Base-by-base conservation (phyloP, 2,888 invertebrate species). In the Pammene aurita region DNA sequence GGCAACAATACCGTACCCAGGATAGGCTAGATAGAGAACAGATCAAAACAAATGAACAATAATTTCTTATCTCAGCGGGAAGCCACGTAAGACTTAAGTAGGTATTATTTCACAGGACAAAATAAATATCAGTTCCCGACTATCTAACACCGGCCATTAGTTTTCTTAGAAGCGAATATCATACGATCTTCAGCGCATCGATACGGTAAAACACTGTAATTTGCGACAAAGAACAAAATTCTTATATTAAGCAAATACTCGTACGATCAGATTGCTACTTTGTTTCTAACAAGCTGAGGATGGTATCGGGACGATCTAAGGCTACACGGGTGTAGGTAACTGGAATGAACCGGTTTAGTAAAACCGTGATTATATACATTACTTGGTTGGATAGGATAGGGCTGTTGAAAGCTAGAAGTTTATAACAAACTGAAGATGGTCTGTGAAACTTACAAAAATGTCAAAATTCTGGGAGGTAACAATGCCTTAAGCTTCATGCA, bases 261-360 rank as follows among this genome's bases (percentile, higher is more conserved):
- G 62, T 52, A 14, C 38, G 64, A 60, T 65, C 69, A 55, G 65
- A 69, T 69, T 41, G 6, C 41, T 42, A 56, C 57, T 57, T 58
- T 60, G 68, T 64, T 69, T 41, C 60, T 65, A 69, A 69, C 69
- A 48, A 69, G 69, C 60, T 65, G 38, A 48, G 63, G 68, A 60
- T 69, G 65, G 18, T 69, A 69, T 69, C 69, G 52, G 63, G 34
- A 9, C 44, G 41, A 65, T 65, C 69, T n/a, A 18, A 58, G 46
- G 14, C 52, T 41, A 60, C 60, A 34, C 26, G 64, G 55, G 63
- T 54, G 63, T 41, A n/a, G 34, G 57, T 7, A 38, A 63, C 63
- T 35, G 16, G 58, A 54, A 26, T 13, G 38, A 26, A 64, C 64
- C 64, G 58, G 68, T 69, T 69, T 35, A 13, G 44, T 50, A 35